Conservation (phyloP, 2,888 invertebrate genomes). For the Geotrupes spiniger region DNA sequence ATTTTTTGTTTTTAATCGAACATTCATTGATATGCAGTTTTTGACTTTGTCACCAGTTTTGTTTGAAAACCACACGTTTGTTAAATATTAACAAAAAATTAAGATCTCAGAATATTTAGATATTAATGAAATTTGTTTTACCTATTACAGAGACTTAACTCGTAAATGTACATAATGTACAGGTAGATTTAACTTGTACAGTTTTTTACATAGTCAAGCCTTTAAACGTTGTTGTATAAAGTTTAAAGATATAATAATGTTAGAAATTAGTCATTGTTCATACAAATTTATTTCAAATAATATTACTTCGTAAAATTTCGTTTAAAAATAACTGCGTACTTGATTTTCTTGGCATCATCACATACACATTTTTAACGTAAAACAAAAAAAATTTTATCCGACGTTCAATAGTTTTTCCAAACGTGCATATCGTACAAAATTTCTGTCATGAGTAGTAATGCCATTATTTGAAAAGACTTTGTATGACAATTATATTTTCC, state of each 20-base stretch:
- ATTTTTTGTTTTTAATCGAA: constrained; percentile 3
- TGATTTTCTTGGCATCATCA: too few species aligned
- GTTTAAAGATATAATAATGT: constrained; percentile 41
- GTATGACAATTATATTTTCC: constrained; percentile 40
- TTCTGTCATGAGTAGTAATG: constrained; percentile 7
- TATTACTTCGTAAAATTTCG: neutral
- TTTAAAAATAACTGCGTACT: neutral
- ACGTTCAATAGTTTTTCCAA: too few species aligned
- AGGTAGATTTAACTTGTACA: constrained; percentile 34
- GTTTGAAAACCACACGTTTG: too few species aligned
- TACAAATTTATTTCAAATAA: constrained; percentile 15
- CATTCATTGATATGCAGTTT: neutral
- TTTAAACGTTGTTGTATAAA: constrained; percentile 43
- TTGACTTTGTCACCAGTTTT: neutral
- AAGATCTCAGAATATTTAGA: constrained; percentile 8
- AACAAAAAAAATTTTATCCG: too few species aligned
- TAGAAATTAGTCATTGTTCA: constrained; percentile 29
- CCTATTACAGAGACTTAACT: constrained; percentile 9
- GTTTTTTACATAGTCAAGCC: constrained; percentile 39
- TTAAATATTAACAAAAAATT: neutral
- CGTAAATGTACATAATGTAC: constrained; percentile 27
- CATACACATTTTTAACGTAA: too few species aligned
- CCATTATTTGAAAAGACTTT: constrained; percentile 31
- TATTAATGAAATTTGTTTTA: neutral
- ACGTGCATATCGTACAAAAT: too few species aligned